Percentiles rank a stretch among this genome's conserved stretches.
Evolutionary conservation across 2,113 vertebrate genomes (phyloP).

Genomic region (Tenebrosternarchus preto): DNA sequence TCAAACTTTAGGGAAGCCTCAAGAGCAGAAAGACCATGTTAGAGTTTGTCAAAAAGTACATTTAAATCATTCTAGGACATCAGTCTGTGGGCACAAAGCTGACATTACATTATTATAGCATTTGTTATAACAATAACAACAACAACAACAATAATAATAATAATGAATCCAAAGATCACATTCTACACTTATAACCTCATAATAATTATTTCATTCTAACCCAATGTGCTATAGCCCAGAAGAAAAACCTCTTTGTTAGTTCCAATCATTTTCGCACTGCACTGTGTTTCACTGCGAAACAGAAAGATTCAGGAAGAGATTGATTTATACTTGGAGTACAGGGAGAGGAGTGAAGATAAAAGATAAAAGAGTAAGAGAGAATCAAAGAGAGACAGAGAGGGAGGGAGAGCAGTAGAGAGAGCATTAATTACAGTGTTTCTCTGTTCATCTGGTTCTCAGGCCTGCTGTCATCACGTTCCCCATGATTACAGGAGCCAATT

Average conservation of each 20-base stretch:
- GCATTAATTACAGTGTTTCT: slow-evolving; percentile 27
- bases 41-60: no score
- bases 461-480: not conserved
- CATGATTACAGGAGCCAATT: slow-evolving; percentile 44
- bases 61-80: no score
- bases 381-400: slow-evolving; percentile 1
- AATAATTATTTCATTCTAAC: not conserved
- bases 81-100: no score
- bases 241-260: not conserved
- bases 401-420: not conserved
- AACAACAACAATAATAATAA: no score
- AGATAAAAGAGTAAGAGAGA: not conserved
- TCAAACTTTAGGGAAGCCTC: no score
- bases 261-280: not conserved
- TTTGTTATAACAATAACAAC: no score
- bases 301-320: not conserved
- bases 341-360: not conserved
- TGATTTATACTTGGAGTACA: not conserved
- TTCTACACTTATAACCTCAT: not conserved
- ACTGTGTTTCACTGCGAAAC: not conserved
- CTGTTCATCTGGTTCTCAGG: slow-evolving; percentile 34
- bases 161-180: not conserved
- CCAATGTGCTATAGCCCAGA: not conserved
- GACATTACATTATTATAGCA: no score
- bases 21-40: not conserved